A percentile compares a stretch with the other conserved stretches of the same genome.
Evolutionary conservation across 2,888 invertebrate species (phyloP).

Genomic region (Hyposoter dolosus): DNA sequence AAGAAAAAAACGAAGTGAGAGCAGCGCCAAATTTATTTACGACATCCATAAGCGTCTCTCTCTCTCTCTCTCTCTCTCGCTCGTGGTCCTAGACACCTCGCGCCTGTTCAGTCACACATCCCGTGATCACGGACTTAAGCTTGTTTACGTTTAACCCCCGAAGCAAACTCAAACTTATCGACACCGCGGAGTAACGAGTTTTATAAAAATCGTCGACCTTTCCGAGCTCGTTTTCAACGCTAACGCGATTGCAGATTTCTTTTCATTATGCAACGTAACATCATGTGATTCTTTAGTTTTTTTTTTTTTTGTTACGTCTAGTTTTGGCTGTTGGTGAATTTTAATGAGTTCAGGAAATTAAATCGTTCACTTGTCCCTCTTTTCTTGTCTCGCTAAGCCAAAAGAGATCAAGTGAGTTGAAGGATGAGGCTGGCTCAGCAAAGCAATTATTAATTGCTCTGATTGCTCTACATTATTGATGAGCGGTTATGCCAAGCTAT

Average conservation of each 20-base stretch:
- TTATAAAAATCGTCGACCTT: slow-evolving; percentile 8
- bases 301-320: background rate
- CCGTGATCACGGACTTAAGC: slow-evolving; percentile 20
- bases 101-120: background rate
- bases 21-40: slow-evolving; percentile 69
- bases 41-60: slow-evolving; percentile 21
- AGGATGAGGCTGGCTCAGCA: slow-evolving; percentile 78
- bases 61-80: background rate
- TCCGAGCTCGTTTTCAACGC: background rate
- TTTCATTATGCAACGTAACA: background rate
- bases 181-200: background rate
- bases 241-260: background rate
- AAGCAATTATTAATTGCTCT: slow-evolving; percentile 84
- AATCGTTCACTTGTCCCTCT: slow-evolving; percentile 80
- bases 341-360: slow-evolving; percentile 84
- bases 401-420: slow-evolving; percentile 25
- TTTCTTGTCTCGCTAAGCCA: slow-evolving; percentile 64
- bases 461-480: slow-evolving; percentile 84
- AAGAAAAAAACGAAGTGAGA: slow-evolving; percentile 16
- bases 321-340: slow-evolving; percentile 71
- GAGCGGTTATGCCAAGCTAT: slow-evolving; percentile 79
- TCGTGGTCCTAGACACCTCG: slow-evolving; percentile 20
- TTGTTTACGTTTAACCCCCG: slow-evolving; percentile 10
- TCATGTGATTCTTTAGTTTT: background rate
- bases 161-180: slow-evolving; percentile 12